Conservation (phyloP, 2,797 vertebrate species). For the Sternarchorhynchus goeldii region DNA sequence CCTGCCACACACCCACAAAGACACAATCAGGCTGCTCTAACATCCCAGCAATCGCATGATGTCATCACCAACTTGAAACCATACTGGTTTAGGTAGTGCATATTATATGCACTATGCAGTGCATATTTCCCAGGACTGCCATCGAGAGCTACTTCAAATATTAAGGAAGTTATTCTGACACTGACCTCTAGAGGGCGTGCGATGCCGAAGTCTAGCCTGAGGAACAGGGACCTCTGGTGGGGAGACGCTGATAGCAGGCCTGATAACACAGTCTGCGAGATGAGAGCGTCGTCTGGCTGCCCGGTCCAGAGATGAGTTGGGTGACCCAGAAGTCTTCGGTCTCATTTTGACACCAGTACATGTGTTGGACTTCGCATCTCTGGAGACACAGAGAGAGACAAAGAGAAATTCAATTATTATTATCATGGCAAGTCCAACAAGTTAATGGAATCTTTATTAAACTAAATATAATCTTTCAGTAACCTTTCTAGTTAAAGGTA, state of each 20-base stretch:
- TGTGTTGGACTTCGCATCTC: conserved; percentile 69
- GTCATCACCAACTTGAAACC: conserved; percentile 13
- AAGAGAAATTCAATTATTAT: not conserved
- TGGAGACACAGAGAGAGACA: conserved; percentile 55
- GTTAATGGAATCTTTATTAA: too few relatives aligned
- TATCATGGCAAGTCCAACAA: not conserved
- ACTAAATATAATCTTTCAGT: too few relatives aligned
- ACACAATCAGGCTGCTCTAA: conserved; percentile 26
- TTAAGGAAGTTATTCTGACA: not conserved
- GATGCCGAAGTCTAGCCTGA: conserved; percentile 82
- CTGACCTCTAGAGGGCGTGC: conserved; percentile 79
- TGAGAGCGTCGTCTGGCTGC: conserved; percentile 79
- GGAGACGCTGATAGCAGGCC: conserved; percentile 61
- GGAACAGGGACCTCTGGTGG: conserved; percentile 70
- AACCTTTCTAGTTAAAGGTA: too few relatives aligned
- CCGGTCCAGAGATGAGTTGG: conserved; percentile 87
- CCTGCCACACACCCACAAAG: conserved; percentile 67
- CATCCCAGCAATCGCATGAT: conserved; percentile 14
- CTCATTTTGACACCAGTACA: conserved; percentile 58
- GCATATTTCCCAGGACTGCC: too few relatives aligned
- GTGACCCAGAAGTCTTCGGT: conserved; percentile 79
- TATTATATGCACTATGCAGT: too few relatives aligned
- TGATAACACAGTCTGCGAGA: conserved; percentile 73
- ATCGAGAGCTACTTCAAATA: not conserved
- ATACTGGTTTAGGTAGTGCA: not conserved